Conservation (phyloP, 1,140 invertebrate genomes). For the Pogonomyrmex californicus region DNA sequence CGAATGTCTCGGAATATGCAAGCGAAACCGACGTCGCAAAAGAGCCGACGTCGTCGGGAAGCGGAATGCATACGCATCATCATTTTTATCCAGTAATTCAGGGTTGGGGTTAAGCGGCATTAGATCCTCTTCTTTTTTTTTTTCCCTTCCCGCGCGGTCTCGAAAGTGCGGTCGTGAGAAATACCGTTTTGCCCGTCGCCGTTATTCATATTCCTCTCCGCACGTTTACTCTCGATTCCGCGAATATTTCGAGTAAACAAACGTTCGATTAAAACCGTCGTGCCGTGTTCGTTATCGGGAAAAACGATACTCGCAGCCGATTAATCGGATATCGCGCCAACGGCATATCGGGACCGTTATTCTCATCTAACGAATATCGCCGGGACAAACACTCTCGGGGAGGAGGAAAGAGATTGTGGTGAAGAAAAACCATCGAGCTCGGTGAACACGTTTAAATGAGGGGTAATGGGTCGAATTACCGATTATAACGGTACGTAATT, state of each 20-base stretch:
- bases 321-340: conserved; percentile 19
- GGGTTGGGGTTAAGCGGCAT: conserved; percentile 30
- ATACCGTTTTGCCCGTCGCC: conserved; percentile 11
- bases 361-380: conserved; percentile 20
- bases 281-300: conserved; percentile 26
- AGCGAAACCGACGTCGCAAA: neutral
- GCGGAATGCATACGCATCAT: conserved; percentile 50
- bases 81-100: conserved; percentile 27
- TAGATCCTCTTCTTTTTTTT: neutral
- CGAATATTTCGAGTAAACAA: conserved; percentile 26
- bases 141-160: neutral
- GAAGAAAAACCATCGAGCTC: neutral
- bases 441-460: neutral
- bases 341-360: conserved; percentile 19
- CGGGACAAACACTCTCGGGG: neutral
- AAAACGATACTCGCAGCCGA: conserved; percentile 13
- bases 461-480: conserved; percentile 11
- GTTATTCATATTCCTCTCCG: neutral
- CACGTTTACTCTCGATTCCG: neutral
- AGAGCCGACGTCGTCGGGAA: conserved; percentile 34
- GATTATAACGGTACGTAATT: conserved; percentile 53
- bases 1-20: neutral
- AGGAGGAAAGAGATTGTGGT: neutral
- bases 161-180: conserved; percentile 13
- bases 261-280: neutral